Base-by-base conservation (phyloP, 2,797 vertebrate species). In the Siniperca scherzeri region DNA sequence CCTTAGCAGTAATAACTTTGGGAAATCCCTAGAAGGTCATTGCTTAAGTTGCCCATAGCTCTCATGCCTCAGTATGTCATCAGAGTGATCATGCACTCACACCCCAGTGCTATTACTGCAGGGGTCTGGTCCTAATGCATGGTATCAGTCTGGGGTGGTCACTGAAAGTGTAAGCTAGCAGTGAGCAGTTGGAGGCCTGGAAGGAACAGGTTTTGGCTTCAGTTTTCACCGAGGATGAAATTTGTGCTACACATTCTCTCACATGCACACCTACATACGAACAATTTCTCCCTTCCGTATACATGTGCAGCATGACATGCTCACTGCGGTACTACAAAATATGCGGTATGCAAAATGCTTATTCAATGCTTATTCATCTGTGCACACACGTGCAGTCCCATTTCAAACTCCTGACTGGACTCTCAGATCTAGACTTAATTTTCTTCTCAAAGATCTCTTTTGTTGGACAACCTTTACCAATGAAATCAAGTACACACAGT, bases 361-460 rank as follows among this genome's bases (percentile, higher is more conserved):
- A 66, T 93, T 90, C 79, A 77, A 44, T 81, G n/a, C n/a, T n/a
- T n/a, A n/a, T 46, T 27, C 42, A 70, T 52, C 40, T 3, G 61
- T 56, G 77, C 46, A 67, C 55, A 53, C 56, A 83, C 62, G 70
- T 60, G 74, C 62, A 64, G 50, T 85, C 70, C 17, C 25, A 68
- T 88, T 87, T 86, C 48, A 59, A 81, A 89, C 86, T 87, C 84
- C 82, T 86, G 87, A 93, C 91, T 81, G 62, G 64, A 74, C 78
- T 77, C 62, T 69, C 56, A 71, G 78, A 84, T 81, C 55, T 42
- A 89, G 88, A 94, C 93, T 88, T 77, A 87, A 91, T 90, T 91
- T 89, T 90, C 74, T 61, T 65, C 74, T 93, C 78, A 94, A 93
- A 92, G 83, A 72, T n/a, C 22, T 57, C 77, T 81, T 93, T 93